phyloP scores from a whole-genome alignment of 2,113 vertebrate genomes.

The Melanocharis versteri region DNA sequence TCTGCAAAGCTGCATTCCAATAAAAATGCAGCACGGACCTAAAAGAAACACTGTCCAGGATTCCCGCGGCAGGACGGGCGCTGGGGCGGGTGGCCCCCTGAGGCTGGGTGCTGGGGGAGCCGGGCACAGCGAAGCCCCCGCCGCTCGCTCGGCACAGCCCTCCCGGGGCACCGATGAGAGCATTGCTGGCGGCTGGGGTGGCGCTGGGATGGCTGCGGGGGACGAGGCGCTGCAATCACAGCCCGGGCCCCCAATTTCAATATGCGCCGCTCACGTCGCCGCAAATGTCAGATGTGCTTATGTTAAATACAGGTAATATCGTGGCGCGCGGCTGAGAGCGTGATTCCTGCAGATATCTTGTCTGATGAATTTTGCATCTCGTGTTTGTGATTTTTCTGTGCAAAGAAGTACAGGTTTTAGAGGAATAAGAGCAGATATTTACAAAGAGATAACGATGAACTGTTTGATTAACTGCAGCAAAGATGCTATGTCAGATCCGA shows the following conservation, averaged over 20 bases:
- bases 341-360: background rate
- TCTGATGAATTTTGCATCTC: slow-evolving; percentile 35
- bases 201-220: background rate
- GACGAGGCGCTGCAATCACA: background rate
- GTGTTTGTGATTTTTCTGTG: background rate
- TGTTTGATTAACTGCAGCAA: background rate
- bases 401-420: background rate
- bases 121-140: background rate
- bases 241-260: background rate
- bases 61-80: background rate
- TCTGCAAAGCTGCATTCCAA: slow-evolving; percentile 47
- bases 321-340: background rate
- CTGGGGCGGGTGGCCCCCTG: background rate
- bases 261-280: background rate
- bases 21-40: background rate
- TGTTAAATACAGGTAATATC: slow-evolving; percentile 19
- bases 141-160: background rate
- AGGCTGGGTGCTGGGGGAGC: background rate
- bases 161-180: background rate
- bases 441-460: background rate
- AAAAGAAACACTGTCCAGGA: background rate
- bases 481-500: slow-evolving; percentile 14
- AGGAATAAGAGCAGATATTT: background rate
- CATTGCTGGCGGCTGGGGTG: background rate
- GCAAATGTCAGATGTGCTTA: slow-evolving; percentile 34